Evolutionary conservation across 53 echinoderm and acorn worm species (phyloP).

Genomic region (Echinometra lucunter): DNA sequence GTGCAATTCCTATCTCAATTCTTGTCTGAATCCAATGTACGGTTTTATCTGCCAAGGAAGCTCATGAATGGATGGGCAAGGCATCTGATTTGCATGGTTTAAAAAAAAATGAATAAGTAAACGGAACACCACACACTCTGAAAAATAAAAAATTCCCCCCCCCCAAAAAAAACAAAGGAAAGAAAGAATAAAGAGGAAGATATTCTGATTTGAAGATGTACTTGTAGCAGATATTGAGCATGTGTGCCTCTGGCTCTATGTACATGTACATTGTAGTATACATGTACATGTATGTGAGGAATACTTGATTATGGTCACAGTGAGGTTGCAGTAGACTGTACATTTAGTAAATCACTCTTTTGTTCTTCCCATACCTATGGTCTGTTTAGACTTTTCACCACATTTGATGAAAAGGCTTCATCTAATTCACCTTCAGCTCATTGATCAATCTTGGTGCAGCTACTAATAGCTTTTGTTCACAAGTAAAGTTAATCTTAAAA

Average conservation of each 20-base stretch:
- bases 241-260: too few relatives aligned
- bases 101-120: too few relatives aligned
- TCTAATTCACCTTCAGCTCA: neutral
- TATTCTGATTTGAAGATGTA: too few relatives aligned
- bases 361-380: neutral
- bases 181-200: too few relatives aligned
- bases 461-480: conserved; percentile 19
- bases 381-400: neutral
- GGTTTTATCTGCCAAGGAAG: too few relatives aligned
- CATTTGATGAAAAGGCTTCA: neutral
- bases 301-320: neutral
- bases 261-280: neutral
- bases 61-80: neutral
- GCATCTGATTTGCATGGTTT: too few relatives aligned
- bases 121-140: too few relatives aligned
- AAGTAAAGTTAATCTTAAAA: conserved; percentile 34
- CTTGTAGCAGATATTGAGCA: too few relatives aligned
- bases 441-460: conserved; percentile 19
- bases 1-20: too few relatives aligned
- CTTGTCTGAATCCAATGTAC: neutral
- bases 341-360: neutral
- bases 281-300: neutral
- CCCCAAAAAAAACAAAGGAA: too few relatives aligned
- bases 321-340: neutral
- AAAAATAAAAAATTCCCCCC: too few relatives aligned